phyloP scores from a whole-genome alignment of 2,888 invertebrate species.

The Trichacis sp. region DNA sequence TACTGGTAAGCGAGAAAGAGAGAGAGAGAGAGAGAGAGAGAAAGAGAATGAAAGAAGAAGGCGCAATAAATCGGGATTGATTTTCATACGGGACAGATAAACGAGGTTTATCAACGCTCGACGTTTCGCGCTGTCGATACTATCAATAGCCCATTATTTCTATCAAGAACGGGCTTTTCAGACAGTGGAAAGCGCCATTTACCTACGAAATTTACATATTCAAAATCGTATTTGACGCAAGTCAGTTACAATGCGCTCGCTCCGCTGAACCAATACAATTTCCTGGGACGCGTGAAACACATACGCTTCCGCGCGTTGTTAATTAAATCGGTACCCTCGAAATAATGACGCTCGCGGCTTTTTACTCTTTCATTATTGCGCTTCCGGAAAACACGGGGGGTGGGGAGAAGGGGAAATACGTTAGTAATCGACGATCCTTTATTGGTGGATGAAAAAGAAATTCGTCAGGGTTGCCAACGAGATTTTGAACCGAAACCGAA shows the following conservation, averaged over 20 bases:
- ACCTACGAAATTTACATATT: slow-evolving; percentile 30
- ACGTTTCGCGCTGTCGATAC: slow-evolving; percentile 23
- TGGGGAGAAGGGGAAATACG: too few relatives aligned
- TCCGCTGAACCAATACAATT: slow-evolving; percentile 8
- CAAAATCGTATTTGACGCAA: slow-evolving; percentile 26
- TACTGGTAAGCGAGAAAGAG: background rate
- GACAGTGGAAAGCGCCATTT: slow-evolving; percentile 14
- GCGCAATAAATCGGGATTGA: too few relatives aligned
- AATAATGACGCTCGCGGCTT: too few relatives aligned
- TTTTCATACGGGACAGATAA: background rate
- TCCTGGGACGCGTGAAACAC: slow-evolving; percentile 9
- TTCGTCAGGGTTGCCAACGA: too few relatives aligned
- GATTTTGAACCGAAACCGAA: too few relatives aligned
- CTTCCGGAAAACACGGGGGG: background rate
- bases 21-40: background rate
- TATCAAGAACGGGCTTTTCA: slow-evolving; percentile 29
- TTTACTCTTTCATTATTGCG: too few relatives aligned
- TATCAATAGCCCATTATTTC: slow-evolving; percentile 27
- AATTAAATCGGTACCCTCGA: background rate
- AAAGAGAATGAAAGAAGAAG: background rate
- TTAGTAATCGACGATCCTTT: background rate
- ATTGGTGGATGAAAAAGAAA: background rate
- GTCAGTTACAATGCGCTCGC: slow-evolving; percentile 19
- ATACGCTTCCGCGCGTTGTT: background rate
- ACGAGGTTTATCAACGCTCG: slow-evolving; percentile 24